These are phyloP conservation scores for Oreochromis mossambicus DNA, from an alignment of 2,797 vertebrate species.

Conservation along the genomic window DNA sequence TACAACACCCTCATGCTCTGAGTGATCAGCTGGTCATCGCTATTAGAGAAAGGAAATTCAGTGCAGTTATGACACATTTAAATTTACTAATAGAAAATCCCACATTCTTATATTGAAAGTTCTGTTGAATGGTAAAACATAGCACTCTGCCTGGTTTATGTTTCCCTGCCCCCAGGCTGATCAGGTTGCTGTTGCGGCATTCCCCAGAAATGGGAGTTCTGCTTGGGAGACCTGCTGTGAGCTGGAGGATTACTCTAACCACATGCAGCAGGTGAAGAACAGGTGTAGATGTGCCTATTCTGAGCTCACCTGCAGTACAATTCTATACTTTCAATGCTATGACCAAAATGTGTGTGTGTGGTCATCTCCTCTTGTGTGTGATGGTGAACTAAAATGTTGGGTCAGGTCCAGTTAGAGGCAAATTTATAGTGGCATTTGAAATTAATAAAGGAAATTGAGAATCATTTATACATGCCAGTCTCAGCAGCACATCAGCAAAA, in stretches of 20 bases:
- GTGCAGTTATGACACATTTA: background rate
- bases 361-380: slow-evolving; percentile 17
- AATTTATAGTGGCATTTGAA: slow-evolving; percentile 75
- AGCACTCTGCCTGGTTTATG: background rate
- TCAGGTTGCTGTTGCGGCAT: background rate
- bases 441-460: slow-evolving; percentile 87
- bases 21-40: background rate
- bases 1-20: background rate
- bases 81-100: background rate
- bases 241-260: background rate
- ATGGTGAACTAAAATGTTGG: background rate
- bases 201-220: background rate
- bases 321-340: background rate
- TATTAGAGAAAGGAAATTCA: background rate
- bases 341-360: background rate
- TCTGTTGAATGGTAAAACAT: background rate
- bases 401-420: slow-evolving; percentile 56
- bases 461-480: slow-evolving; percentile 77
- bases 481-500: slow-evolving; percentile 78
- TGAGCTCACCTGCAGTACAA: background rate
- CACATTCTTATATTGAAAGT: background rate
- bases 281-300: background rate
- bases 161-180: background rate
- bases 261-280: background rate
- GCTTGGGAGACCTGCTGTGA: background rate